phyloP scores from a whole-genome alignment of 2,113 vertebrate genomes.

The Notiomystis cincta region DNA sequence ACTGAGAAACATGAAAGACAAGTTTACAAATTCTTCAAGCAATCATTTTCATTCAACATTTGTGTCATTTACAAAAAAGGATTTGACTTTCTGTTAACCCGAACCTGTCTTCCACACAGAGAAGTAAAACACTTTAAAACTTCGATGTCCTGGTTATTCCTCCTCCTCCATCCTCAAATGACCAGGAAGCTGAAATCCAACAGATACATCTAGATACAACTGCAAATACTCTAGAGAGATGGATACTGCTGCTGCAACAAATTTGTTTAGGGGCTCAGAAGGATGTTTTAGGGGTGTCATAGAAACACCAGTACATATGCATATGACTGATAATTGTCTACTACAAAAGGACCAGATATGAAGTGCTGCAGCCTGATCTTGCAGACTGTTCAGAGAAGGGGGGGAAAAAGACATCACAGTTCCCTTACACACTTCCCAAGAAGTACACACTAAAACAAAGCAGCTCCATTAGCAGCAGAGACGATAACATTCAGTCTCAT shows the following conservation, averaged over 20 bases:
- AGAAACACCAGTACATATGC: background rate
- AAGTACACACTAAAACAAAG: background rate
- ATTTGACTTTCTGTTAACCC: background rate
- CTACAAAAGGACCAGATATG: background rate
- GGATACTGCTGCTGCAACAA: background rate
- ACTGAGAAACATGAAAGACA: background rate
- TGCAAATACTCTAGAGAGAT: background rate
- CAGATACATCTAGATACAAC: background rate
- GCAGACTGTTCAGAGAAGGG: background rate
- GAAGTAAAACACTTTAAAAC: background rate
- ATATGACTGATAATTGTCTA: background rate
- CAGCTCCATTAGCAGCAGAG: background rate
- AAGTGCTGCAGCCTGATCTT: background rate
- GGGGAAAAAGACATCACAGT: background rate
- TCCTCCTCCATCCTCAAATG: background rate
- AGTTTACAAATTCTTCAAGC: background rate
- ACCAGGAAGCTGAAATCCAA: background rate
- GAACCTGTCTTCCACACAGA: background rate
- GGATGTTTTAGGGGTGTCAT: background rate
- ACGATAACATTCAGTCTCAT: background rate
- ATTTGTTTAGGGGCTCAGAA: background rate
- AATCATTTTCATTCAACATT: background rate
- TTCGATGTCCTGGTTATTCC: background rate
- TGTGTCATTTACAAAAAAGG: background rate
- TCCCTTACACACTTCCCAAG: background rate